These are phyloP conservation scores for Drosophila fulvimacula DNA, from an alignment of 2,888 invertebrate genomes.

Conservation along the genomic window DNA sequence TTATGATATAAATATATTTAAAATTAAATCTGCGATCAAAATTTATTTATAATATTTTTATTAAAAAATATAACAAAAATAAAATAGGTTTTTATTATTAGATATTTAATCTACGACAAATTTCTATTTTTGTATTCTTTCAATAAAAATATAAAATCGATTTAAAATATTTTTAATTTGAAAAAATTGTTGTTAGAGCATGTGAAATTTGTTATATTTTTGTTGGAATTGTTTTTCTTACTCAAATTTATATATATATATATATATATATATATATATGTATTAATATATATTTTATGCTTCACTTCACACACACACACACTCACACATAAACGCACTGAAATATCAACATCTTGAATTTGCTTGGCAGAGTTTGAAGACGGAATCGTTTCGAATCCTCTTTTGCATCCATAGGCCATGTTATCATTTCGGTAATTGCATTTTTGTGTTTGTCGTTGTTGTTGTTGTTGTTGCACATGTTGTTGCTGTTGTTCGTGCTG, in stretches of 20 bases:
- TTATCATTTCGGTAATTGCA: conserved; percentile 80
- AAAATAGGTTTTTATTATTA: too few relatives aligned
- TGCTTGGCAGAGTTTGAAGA: conserved; percentile 28
- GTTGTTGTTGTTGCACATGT: conserved; percentile 54
- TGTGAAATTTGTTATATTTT: conserved; percentile 9
- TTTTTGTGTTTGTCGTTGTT: conserved; percentile 77
- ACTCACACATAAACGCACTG: conserved; percentile 2
- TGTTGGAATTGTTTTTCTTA: conserved; percentile 9
- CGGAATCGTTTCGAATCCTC: conserved; percentile 52
- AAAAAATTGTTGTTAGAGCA: conserved; percentile 18
- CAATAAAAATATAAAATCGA: too few relatives aligned
- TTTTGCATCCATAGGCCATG: conserved; percentile 70
- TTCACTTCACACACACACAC: conserved; percentile 44
- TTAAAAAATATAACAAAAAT: too few relatives aligned
- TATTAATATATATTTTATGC: conserved; percentile 76
- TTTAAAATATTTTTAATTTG: neutral
- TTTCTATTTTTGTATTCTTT: too few relatives aligned
- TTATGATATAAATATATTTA: too few relatives aligned
- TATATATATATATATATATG: conserved; percentile 69
- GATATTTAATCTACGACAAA: too few relatives aligned
- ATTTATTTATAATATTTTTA: too few relatives aligned
- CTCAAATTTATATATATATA: conserved; percentile 10
- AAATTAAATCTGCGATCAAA: too few relatives aligned
- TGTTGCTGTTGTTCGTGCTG: conserved; percentile 45
- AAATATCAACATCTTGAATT: conserved; percentile 56